Evolutionary conservation across 2,113 vertebrate genomes (phyloP).

Genomic region (Oriolus oriolus): DNA sequence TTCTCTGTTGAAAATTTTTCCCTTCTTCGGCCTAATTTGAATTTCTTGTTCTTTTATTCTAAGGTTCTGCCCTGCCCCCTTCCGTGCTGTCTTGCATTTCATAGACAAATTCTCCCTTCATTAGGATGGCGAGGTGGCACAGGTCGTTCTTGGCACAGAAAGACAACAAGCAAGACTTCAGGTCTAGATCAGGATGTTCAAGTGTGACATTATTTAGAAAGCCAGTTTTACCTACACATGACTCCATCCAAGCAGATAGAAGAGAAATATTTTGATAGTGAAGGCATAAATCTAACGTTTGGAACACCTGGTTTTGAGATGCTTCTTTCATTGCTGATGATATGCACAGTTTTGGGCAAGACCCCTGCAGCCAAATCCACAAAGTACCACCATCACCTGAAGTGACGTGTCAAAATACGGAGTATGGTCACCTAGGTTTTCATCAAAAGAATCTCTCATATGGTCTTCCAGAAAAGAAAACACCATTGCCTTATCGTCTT

Average conservation of each 20-base stretch:
- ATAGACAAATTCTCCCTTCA: neutral
- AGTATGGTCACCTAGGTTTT: neutral
- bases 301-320: neutral
- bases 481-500: neutral
- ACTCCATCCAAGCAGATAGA: neutral
- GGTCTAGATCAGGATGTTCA: neutral
- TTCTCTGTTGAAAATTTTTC: neutral
- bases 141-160: neutral
- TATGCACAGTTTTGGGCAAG: neutral
- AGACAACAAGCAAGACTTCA: neutral
- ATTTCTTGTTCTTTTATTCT: neutral
- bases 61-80: neutral
- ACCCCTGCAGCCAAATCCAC: neutral
- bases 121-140: neutral
- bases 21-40: neutral
- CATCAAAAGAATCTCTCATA: neutral
- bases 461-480: neutral
- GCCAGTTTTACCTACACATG: neutral
- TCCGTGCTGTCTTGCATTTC: neutral
- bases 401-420: rapidly evolving
- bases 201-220: neutral
- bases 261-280: neutral
- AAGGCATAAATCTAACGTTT: neutral
- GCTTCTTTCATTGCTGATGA: neutral
- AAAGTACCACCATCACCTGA: neutral